These are phyloP conservation scores for Drosophila ficusphila DNA, from an alignment of 1,140 invertebrate species.

Conservation along the genomic window DNA sequence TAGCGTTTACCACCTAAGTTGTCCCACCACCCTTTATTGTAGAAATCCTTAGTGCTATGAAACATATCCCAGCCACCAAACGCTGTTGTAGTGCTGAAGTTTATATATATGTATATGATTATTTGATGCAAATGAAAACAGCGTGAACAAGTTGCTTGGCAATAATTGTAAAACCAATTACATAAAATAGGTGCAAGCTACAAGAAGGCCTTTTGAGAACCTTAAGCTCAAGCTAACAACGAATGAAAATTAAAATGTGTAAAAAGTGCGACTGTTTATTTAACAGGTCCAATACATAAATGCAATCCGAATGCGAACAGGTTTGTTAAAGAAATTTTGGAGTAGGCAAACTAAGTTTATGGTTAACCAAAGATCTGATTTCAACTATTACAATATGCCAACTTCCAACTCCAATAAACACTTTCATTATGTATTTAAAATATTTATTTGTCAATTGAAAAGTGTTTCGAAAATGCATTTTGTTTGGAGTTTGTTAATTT, in stretches of 20 bases:
- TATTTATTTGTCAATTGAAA: constrained; percentile 10
- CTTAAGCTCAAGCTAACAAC: constrained; percentile 24
- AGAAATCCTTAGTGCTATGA: constrained; percentile 40
- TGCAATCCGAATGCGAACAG: constrained; percentile 19
- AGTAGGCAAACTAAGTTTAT: constrained; percentile 10
- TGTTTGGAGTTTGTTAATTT: constrained; percentile 50
- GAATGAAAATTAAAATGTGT: constrained; percentile 25
- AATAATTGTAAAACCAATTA: constrained; percentile 43
- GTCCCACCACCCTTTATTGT: constrained; percentile 13
- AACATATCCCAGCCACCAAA: constrained; percentile 65
- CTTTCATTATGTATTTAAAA: not conserved
- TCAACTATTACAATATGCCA: constrained; percentile 31
- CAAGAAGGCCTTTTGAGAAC: constrained; percentile 23
- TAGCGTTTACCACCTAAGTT: constrained; percentile 40
- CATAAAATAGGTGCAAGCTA: not conserved
- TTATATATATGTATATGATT: constrained; percentile 2
- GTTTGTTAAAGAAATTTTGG: not conserved
- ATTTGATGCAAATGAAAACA: constrained; percentile 9
- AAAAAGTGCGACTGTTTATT: constrained; percentile 32
- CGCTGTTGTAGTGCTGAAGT: not conserved
- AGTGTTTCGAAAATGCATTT: constrained; percentile 19
- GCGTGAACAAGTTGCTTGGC: constrained; percentile 52
- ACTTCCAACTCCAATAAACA: not conserved
- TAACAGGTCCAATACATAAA: constrained; percentile 45
- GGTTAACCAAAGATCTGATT: constrained; percentile 35